phyloP scores from a whole-genome alignment of 2,113 vertebrate species.

The Raja brachyura region DNA sequence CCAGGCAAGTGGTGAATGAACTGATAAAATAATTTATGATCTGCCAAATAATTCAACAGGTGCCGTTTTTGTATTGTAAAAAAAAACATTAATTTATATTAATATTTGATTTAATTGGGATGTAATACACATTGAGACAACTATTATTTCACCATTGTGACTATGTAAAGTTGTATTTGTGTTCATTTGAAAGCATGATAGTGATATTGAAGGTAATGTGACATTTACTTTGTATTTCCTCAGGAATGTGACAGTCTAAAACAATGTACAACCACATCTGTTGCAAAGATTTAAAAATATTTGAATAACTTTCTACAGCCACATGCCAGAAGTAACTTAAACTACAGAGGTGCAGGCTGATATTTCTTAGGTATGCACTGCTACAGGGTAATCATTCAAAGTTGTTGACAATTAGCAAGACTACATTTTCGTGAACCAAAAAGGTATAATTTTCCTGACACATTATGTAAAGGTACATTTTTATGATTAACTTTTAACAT shows the following conservation, averaged over 20 bases:
- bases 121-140: slow-evolving; percentile 30
- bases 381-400: slow-evolving; percentile 30
- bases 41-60: slow-evolving; percentile 37
- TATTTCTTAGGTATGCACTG: background rate
- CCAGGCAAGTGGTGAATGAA: slow-evolving; percentile 79
- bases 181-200: slow-evolving; percentile 37
- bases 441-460: slow-evolving; percentile 20
- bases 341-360: background rate
- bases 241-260: slow-evolving; percentile 8
- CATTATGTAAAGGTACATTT: background rate
- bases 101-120: slow-evolving; percentile 38
- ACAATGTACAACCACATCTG: background rate
- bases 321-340: background rate
- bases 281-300: slow-evolving; percentile 25
- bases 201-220: slow-evolving; percentile 37
- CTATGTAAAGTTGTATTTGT: slow-evolving; percentile 31
- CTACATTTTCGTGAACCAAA: slow-evolving; percentile 24
- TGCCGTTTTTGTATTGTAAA: slow-evolving; percentile 37
- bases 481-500: slow-evolving; percentile 10
- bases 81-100: slow-evolving; percentile 34
- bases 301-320: slow-evolving; percentile 17
- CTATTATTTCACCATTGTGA: slow-evolving; percentile 26
- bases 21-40: slow-evolving; percentile 56
- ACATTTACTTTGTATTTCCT: slow-evolving; percentile 24
- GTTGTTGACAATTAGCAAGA: slow-evolving; percentile 25